Evolutionary conservation across 1,140 invertebrate genomes (phyloP).

Genomic region (Pissodes strobi): DNA sequence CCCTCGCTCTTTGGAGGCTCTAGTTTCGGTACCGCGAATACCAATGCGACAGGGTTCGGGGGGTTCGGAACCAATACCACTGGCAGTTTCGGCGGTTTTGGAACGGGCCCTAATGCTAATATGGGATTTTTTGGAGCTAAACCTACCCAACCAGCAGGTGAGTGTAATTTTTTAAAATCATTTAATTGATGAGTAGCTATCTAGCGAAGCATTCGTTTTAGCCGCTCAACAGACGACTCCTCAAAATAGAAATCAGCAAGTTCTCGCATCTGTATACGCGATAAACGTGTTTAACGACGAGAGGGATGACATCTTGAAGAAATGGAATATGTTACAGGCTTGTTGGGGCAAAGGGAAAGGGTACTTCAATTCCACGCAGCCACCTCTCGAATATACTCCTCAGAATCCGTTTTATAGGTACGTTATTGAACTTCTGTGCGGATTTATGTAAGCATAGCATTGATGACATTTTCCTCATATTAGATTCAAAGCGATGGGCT

Average conservation of each 20-base stretch:
- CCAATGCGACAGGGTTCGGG: constrained; percentile 52
- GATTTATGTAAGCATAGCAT: not conserved
- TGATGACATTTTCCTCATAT: not conserved
- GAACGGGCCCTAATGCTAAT: constrained; percentile 50
- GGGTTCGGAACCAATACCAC: constrained; percentile 10
- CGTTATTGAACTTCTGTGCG: not conserved
- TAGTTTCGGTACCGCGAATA: constrained; percentile 58
- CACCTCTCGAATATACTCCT: constrained; percentile 80
- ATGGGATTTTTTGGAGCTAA: constrained; percentile 57
- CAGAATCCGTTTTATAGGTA: constrained; percentile 86
- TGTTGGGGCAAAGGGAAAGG: constrained; percentile 84
- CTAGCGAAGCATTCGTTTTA: too few relatives aligned
- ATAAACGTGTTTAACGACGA: constrained; percentile 91
- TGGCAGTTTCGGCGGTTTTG: constrained; percentile 62
- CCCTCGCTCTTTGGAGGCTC: constrained; percentile 54
- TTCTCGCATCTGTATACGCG: constrained; percentile 52
- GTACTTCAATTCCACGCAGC: constrained; percentile 74
- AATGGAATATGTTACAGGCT: constrained; percentile 93
- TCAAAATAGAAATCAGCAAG: constrained; percentile 54
- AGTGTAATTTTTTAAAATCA: too few relatives aligned
- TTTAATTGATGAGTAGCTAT: too few relatives aligned
- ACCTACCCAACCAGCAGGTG: constrained; percentile 43
- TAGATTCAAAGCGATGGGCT: constrained; percentile 90
- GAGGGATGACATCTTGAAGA: constrained; percentile 85
- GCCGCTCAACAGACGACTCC: constrained; percentile 59